phyloP scores from a whole-genome alignment of 2,888 invertebrate genomes.

The Theodoxus fluviatilis region DNA sequence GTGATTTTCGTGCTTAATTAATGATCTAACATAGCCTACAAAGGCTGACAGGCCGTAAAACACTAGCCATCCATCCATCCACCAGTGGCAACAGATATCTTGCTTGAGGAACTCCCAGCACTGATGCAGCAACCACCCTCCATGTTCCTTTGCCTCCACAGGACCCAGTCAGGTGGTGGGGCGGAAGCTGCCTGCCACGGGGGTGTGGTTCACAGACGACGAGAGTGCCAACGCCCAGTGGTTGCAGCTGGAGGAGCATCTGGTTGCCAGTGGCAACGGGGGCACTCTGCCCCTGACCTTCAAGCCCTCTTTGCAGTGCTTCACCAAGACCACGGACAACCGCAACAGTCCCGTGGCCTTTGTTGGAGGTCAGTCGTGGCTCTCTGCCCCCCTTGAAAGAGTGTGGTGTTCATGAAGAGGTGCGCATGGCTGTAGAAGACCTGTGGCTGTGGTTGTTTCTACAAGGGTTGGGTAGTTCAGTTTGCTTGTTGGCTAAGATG shows the following conservation, averaged over 20 bases:
- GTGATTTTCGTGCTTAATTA: too few species aligned
- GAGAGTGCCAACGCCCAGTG: slow-evolving; percentile 40
- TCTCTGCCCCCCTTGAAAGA: too few species aligned
- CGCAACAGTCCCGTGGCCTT: slow-evolving; percentile 75
- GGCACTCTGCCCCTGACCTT: slow-evolving; percentile 76
- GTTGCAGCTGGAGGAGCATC: slow-evolving; percentile 55
- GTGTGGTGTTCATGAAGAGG: too few species aligned
- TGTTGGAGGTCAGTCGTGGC: slow-evolving; percentile 71
- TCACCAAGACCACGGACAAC: slow-evolving; percentile 69
- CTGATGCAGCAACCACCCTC: background rate
- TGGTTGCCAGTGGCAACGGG: slow-evolving; percentile 42
- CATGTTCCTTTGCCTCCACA: background rate
- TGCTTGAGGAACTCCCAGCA: too few species aligned
- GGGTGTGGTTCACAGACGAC: slow-evolving; percentile 49
- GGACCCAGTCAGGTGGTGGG: slow-evolving; percentile 23
- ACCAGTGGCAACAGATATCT: too few species aligned
- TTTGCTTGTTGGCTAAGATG: too few species aligned
- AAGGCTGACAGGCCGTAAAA: too few species aligned
- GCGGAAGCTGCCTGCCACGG: slow-evolving; percentile 38
- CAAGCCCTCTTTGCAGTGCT: slow-evolving; percentile 79
- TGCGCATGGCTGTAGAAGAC: too few species aligned
- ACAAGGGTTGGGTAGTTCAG: too few species aligned
- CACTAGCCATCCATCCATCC: too few species aligned
- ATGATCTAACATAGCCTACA: too few species aligned
- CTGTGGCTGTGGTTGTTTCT: too few species aligned